phyloP scores from a whole-genome alignment of 2,888 invertebrate genomes.

The Xestia sexstrigata region DNA sequence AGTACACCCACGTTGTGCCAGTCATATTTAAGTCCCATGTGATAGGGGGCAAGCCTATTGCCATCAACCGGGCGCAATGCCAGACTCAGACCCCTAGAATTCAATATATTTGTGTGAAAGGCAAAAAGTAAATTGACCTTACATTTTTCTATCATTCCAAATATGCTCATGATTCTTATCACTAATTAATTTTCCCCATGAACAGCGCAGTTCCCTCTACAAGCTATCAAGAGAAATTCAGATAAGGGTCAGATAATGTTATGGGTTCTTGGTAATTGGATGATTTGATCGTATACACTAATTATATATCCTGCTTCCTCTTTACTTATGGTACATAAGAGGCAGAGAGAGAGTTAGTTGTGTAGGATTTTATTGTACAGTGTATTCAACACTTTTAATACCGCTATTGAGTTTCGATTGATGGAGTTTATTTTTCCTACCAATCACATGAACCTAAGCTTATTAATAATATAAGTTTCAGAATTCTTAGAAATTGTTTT shows the following conservation, averaged over 20 bases:
- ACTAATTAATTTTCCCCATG: slow-evolving; percentile 3
- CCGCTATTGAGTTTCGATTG: background rate
- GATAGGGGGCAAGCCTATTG: too few species aligned
- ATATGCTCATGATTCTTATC: background rate
- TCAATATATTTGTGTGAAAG: background rate
- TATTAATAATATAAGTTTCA: background rate
- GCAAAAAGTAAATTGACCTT: background rate
- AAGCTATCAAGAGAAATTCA: slow-evolving; percentile 29
- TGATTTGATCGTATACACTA: background rate
- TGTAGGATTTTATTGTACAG: background rate
- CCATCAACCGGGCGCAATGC: too few species aligned
- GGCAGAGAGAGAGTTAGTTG: background rate
- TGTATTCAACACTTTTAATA: background rate
- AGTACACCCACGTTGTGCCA: too few species aligned
- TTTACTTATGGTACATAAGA: background rate
- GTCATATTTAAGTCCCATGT: too few species aligned
- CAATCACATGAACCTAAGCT: background rate
- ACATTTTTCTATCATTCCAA: background rate
- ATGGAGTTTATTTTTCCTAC: background rate
- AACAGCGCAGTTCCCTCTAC: slow-evolving; percentile 6
- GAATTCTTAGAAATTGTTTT: background rate
- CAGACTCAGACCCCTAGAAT: too few species aligned
- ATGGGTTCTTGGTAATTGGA: slow-evolving; percentile 23
- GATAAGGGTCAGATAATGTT: slow-evolving; percentile 9
- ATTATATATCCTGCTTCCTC: slow-evolving; percentile 11